These are phyloP conservation scores for Orchesella cincta DNA, from an alignment of 1,140 invertebrate species.

Conservation along the genomic window DNA sequence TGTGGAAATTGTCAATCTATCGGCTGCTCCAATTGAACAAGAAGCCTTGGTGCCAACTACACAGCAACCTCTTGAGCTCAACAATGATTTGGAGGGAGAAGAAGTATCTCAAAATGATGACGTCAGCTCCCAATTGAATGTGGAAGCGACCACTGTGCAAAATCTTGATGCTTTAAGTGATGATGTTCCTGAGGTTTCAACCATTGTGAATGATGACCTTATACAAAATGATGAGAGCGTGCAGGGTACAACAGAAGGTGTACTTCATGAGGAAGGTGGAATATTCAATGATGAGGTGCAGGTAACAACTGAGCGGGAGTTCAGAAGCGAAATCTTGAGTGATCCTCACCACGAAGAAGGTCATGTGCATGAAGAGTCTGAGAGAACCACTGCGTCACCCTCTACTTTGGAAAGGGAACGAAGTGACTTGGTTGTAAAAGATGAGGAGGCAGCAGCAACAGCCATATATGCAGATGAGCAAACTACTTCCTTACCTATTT, in stretches of 20 bases:
- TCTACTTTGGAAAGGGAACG: neutral
- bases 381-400: too few relatives aligned
- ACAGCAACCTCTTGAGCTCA: neutral
- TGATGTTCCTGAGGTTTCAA: neutral
- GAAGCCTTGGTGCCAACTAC: slow-evolving; percentile 22
- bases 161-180: neutral
- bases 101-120: neutral
- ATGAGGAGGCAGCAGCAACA: slow-evolving; percentile 27
- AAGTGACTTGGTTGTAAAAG: neutral
- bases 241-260: neutral
- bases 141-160: neutral
- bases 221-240: neutral
- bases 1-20: neutral
- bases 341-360: neutral
- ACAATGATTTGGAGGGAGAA: neutral
- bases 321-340: neutral
- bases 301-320: neutral
- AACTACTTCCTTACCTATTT: neutral
- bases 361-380: too few relatives aligned
- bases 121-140: neutral
- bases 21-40: neutral
- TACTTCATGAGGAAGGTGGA: neutral
- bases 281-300: neutral
- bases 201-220: neutral
- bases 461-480: too few relatives aligned